Conservation (phyloP, 2,888 invertebrate genomes). For the Rotaria sp. region DNA sequence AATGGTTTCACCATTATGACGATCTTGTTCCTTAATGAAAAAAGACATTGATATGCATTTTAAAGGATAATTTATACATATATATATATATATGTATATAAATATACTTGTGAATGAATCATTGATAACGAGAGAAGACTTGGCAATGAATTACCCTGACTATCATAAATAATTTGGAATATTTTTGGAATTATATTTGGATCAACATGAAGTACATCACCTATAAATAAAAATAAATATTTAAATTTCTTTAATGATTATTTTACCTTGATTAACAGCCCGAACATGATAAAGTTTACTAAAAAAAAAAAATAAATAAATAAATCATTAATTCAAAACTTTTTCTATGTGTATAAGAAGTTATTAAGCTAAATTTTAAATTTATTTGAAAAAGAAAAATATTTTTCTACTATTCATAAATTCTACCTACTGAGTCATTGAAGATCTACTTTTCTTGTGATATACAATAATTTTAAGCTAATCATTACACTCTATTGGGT, state of each 20-base stretch:
- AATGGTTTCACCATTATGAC: background rate
- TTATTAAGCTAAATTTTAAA: too few relatives aligned
- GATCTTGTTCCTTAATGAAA: background rate
- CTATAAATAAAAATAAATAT: background rate
- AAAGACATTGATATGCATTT: too few relatives aligned
- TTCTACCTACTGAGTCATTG: too few relatives aligned
- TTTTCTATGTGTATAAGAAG: too few relatives aligned
- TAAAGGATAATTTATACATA: background rate
- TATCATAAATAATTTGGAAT: conserved; percentile 54
- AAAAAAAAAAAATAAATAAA: conserved; percentile 45
- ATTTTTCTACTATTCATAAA: too few relatives aligned
- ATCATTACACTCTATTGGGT: too few relatives aligned
- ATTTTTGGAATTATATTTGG: conserved; percentile 97
- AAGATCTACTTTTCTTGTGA: too few relatives aligned
- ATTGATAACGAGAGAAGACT: background rate
- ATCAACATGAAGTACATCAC: conserved; percentile 92
- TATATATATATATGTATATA: background rate
- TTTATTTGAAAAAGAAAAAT: too few relatives aligned
- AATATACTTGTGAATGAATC: background rate
- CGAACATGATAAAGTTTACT: conserved; percentile 98
- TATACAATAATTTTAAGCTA: too few relatives aligned
- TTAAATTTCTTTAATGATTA: background rate
- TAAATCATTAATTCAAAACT: too few relatives aligned
- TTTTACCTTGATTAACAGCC: conserved; percentile 73
- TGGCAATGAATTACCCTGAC: background rate